Conservation (phyloP, 2,888 invertebrate genomes). For the Alentia gelatinosa region DNA sequence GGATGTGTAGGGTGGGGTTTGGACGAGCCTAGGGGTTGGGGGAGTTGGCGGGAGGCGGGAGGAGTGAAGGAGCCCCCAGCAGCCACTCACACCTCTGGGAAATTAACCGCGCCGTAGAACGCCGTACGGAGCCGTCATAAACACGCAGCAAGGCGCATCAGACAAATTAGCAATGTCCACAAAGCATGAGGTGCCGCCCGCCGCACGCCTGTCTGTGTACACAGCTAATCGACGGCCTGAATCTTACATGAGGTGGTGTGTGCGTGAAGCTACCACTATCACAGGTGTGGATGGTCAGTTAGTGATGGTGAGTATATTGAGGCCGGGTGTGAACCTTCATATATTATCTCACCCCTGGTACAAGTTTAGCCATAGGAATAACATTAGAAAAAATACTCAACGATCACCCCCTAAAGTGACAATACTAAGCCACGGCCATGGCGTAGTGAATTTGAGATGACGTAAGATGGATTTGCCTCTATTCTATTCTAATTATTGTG, state of each 20-base stretch:
- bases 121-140: neutral
- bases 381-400: no score
- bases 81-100: constrained; percentile 12
- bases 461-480: no score
- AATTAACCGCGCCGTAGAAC: constrained; percentile 11
- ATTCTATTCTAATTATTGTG: no score
- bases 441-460: no score
- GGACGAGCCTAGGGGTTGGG: neutral
- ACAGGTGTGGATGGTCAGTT: no score
- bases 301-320: no score
- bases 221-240: neutral
- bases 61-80: neutral
- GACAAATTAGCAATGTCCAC: constrained; percentile 50
- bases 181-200: neutral
- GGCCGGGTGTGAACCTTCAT: no score
- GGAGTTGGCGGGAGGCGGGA: neutral
- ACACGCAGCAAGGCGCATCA: neutral
- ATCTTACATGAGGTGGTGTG: neutral
- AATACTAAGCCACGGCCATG: no score
- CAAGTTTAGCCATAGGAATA: no score
- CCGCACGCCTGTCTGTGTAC: neutral
- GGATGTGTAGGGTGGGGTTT: neutral
- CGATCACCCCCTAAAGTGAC: no score
- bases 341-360: no score
- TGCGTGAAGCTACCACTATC: no score